A percentile compares a stretch with the other conserved stretches of the same genome.
Conservation (phyloP, 2,113 vertebrate species). For the Corvus hawaiiensis region DNA sequence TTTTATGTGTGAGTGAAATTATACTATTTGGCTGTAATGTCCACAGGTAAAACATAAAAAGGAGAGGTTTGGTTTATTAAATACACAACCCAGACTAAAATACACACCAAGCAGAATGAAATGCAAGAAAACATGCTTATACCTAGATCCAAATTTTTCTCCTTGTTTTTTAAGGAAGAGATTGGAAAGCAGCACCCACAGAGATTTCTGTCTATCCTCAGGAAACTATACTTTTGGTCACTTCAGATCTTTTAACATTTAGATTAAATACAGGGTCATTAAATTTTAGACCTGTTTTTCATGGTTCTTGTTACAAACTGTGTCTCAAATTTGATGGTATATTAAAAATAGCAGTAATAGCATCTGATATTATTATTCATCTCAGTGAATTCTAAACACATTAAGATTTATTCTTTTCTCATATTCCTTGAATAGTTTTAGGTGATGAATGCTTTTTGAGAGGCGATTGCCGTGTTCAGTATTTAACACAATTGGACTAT, state of each 20-base stretch:
- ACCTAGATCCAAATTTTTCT: background rate
- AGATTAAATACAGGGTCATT: background rate
- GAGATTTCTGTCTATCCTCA: background rate
- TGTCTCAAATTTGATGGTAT: background rate
- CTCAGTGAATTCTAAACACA: background rate
- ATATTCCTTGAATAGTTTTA: background rate
- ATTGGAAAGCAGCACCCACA: background rate
- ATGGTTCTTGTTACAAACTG: background rate
- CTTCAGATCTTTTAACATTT: background rate
- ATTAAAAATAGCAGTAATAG: background rate
- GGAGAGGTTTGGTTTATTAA: fast-evolving
- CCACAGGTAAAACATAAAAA: background rate
- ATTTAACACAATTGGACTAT: background rate
- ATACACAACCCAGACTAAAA: background rate
- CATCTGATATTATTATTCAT: background rate
- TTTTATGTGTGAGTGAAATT: background rate
- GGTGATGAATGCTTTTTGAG: background rate
- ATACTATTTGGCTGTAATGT: background rate
- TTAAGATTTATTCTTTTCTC: background rate
- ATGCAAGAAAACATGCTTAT: background rate
- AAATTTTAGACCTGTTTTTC: background rate
- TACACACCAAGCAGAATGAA: background rate
- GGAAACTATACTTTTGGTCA: background rate
- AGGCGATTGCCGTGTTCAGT: background rate
- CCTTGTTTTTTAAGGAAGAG: background rate